Evolutionary conservation across 2,797 vertebrate species (phyloP).

Genomic region (Clarias platycephalus): DNA sequence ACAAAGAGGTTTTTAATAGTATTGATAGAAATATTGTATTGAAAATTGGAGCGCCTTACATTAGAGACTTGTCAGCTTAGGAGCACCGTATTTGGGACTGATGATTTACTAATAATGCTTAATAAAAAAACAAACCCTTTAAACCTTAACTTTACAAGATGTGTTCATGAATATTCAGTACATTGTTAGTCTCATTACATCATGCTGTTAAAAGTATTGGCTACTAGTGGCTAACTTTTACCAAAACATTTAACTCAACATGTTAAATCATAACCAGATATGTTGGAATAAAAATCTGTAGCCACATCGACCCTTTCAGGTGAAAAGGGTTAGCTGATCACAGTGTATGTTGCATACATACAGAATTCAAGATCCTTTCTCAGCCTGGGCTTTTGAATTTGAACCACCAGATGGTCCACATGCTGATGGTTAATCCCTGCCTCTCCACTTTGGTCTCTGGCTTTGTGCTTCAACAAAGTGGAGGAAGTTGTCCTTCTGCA

Average conservation of each 20-base stretch:
- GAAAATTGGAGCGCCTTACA: too few species aligned
- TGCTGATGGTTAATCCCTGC: background rate
- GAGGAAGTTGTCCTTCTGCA: conserved; percentile 31
- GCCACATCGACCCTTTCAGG: background rate
- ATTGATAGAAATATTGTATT: background rate
- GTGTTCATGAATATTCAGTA: too few species aligned
- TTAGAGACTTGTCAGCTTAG: too few species aligned
- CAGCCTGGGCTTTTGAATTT: background rate
- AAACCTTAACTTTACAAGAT: too few species aligned
- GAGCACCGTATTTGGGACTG: too few species aligned
- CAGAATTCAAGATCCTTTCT: background rate
- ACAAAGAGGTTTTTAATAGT: background rate
- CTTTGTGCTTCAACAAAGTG: conserved; percentile 38
- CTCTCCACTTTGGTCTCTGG: conserved; percentile 1
- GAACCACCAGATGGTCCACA: background rate
- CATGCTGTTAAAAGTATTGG: too few species aligned
- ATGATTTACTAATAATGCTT: too few species aligned
- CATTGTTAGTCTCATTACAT: too few species aligned
- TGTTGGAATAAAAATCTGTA: background rate
- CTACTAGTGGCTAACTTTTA: too few species aligned
- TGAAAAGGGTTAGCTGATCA: background rate
- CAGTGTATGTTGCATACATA: background rate
- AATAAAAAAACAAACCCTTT: too few species aligned
- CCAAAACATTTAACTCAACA: background rate
- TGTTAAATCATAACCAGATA: background rate